Percentiles rank a stretch among this genome's conserved stretches.
Evolutionary conservation across 2,113 vertebrate genomes (phyloP).

Genomic region (Megaleporinus macrocephalus): DNA sequence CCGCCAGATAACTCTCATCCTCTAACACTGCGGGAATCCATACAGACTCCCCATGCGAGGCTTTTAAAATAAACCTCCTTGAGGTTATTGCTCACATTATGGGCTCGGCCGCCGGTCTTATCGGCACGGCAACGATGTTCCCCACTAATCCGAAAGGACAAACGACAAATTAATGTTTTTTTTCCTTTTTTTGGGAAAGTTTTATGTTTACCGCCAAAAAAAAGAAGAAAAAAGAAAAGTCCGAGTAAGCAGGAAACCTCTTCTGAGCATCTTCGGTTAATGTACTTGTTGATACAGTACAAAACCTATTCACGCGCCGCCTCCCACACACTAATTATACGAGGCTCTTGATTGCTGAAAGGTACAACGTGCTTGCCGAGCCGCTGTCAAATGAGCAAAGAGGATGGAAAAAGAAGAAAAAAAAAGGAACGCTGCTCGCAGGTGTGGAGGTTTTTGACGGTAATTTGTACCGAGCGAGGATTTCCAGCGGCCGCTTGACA

Average conservation of each 20-base stretch:
- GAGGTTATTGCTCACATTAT: constrained; percentile 8
- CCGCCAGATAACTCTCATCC: constrained; percentile 32
- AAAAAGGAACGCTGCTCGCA: background rate
- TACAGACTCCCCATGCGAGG: background rate
- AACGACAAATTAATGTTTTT: background rate
- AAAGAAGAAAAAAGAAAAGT: background rate
- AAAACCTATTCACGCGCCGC: constrained; percentile 25
- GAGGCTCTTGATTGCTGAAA: constrained; percentile 23
- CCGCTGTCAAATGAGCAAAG: constrained; percentile 14
- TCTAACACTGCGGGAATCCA: constrained; percentile 17
- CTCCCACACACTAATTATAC: constrained; percentile 20
- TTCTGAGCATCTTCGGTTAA: constrained; percentile 3
- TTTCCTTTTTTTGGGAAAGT: background rate
- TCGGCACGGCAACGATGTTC: background rate
- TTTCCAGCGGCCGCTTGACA: background rate
- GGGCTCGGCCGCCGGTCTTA: background rate
- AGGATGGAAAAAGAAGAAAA: too few relatives aligned
- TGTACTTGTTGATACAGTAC: constrained; percentile 32
- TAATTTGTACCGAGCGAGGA: constrained; percentile 14
- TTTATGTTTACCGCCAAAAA: constrained; percentile 19
- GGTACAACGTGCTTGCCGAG: background rate
- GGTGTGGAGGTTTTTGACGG: background rate
- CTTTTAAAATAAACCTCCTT: background rate
- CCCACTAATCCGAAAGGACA: constrained; percentile 7
- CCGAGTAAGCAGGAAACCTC: background rate